Evolutionary conservation across 1,140 invertebrate species (phyloP), one percentile per base, ranked within the genome.

Genomic region (Dendroctonus valens): DNA sequence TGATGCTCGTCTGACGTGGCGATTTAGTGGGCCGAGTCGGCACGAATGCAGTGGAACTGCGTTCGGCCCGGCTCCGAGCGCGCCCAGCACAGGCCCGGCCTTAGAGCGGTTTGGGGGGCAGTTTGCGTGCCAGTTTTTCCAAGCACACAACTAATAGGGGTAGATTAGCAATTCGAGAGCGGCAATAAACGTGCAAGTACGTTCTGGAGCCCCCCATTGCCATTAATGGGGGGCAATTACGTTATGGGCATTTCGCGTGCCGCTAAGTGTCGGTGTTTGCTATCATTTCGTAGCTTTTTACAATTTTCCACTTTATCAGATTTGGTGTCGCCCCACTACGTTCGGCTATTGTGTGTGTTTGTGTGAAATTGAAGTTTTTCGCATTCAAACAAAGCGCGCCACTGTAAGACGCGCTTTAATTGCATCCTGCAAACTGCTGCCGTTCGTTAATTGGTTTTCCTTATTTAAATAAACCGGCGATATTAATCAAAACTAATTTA

Each of bases 401-500:
- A 53, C 38, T 41, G 63, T 54, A 46, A 67, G 57, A 52, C 44
- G 46, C 54, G 54, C n/a, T 62, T 58, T 68, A 68, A 68, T 68
- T 68, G 66, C 66, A 68, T 68, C 66, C 66, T 68, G 66, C 59
- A 68, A 68, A 68, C 41, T 61, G 59, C 49, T 50, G 26, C 26
- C 26, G 26, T 26, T 26, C 26, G 59, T 50, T 68, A 68, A 68
- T 68, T 68, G 60, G 59, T 63, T 62, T 68, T 62, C 57, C 66
- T 59, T 62, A 63, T 63, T 68, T 68, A 63, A 68, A 68, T 50
- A 63, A 63, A 50, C 39, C 66, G 59, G 41, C 59, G 59, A 53
- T 60, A 68, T 63, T 68, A 68, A 68, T 68, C 59, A 68, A 63
- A 52, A 52, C 59, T 68, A 68, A 68, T 68, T 68, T 68, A 68